These are phyloP conservation scores for Megatriorchis doriae DNA, from an alignment of 2,113 vertebrate species.

Conservation along the genomic window DNA sequence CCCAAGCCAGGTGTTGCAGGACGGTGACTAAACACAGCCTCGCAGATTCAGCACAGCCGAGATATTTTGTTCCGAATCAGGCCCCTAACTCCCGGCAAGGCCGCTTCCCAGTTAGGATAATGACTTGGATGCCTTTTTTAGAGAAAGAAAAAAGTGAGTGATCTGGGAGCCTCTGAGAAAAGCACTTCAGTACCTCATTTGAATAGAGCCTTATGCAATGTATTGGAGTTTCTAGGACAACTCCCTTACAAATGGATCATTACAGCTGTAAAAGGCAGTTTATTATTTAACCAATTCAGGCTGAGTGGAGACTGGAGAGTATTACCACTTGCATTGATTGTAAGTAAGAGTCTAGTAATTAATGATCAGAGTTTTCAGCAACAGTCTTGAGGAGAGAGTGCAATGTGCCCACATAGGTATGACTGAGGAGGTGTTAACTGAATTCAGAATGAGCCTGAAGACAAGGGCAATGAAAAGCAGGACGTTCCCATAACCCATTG, in stretches of 20 bases:
- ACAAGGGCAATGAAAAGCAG: not conserved
- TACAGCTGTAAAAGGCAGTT: slow-evolving; percentile 36
- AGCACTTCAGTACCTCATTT: slow-evolving; percentile 38
- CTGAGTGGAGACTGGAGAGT: slow-evolving; percentile 24
- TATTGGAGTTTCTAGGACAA: slow-evolving; percentile 54
- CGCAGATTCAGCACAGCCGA: not conserved
- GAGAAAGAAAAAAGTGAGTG: not conserved
- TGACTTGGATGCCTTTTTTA: slow-evolving; percentile 4
- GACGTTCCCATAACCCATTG: not conserved
- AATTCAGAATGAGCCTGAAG: not conserved
- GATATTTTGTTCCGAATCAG: not conserved
- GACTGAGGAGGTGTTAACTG: slow-evolving; percentile 1
- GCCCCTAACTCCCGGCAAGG: not conserved
- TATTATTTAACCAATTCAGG: slow-evolving; percentile 58
- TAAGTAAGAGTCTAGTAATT: slow-evolving; percentile 53
- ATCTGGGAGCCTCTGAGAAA: slow-evolving; percentile 8
- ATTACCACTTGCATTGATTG: slow-evolving; percentile 51
- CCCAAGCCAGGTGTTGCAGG: not conserved
- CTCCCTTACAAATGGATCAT: slow-evolving; percentile 49
- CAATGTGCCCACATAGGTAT: not conserved
- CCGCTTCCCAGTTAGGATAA: not conserved
- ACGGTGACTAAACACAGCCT: not conserved
- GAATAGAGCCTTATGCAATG: not conserved
- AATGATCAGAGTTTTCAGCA: slow-evolving; percentile 52
- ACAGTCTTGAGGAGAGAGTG: not conserved